phyloP scores from a whole-genome alignment of 2,888 invertebrate genomes.

The Peribatodes rhomboidaria region DNA sequence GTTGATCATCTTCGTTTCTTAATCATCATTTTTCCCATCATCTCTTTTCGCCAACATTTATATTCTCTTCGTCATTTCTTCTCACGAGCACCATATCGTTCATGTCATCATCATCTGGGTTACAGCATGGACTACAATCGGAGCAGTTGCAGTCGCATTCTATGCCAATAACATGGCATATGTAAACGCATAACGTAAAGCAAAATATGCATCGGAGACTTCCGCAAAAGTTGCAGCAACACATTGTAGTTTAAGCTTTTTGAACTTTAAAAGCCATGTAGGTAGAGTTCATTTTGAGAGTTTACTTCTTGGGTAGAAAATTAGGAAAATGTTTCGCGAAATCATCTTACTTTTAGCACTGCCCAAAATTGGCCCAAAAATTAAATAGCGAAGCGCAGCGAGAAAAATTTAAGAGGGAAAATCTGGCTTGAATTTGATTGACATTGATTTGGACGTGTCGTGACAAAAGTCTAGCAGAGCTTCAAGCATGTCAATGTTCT shows the following conservation, averaged over 20 bases:
- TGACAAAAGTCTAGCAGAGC: too few relatives aligned
- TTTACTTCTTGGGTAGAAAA: conserved; percentile 5
- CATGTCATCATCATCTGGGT: conserved; percentile 10
- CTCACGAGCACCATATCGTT: conserved; percentile 22
- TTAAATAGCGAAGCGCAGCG: background rate
- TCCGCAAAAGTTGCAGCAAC: conserved; percentile 64
- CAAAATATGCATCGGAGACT: conserved; percentile 59
- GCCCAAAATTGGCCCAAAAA: background rate
- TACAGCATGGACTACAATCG: conserved; percentile 45
- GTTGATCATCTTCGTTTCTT: background rate
- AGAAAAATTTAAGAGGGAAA: background rate
- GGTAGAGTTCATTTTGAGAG: background rate
- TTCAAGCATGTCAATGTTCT: too few relatives aligned
- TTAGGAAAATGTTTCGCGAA: background rate
- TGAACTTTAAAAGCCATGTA: background rate
- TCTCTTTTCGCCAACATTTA: background rate
- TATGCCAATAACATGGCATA: conserved; percentile 54
- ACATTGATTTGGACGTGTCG: too few relatives aligned
- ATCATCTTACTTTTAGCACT: background rate
- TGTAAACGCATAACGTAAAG: conserved; percentile 52
- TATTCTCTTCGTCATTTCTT: background rate
- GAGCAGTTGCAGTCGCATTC: conserved; percentile 51
- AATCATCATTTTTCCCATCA: conserved; percentile 9
- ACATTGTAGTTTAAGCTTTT: conserved; percentile 49
- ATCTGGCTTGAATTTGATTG: too few relatives aligned